Conservation (phyloP, 2,113 vertebrate species). For the Tyto alba region DNA sequence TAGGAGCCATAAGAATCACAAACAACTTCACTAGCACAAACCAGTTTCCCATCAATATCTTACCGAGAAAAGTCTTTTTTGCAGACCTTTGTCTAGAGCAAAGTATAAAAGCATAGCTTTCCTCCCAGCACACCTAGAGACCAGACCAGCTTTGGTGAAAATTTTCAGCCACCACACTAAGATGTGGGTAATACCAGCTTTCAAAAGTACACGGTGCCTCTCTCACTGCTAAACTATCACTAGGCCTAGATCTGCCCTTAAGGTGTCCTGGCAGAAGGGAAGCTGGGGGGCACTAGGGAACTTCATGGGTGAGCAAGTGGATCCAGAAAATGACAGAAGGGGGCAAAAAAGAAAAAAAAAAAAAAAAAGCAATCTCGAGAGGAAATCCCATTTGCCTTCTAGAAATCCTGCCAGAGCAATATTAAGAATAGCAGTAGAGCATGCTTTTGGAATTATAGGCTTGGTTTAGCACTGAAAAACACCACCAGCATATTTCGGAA, state of each 20-base stretch:
- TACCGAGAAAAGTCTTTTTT: neutral
- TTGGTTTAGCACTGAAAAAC: neutral
- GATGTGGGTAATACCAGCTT: neutral
- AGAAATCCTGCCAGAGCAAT: neutral
- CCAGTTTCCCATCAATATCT: neutral
- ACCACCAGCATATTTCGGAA: neutral
- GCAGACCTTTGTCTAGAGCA: neutral
- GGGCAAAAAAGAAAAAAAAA: neutral
- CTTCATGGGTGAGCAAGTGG: neutral
- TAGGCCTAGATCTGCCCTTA: neutral
- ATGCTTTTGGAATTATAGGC: neutral
- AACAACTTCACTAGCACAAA: neutral
- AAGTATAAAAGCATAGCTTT: neutral
- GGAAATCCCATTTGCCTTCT: neutral
- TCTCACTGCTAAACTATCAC: neutral
- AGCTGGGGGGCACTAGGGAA: accelerated
- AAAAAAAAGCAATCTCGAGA: accelerated
- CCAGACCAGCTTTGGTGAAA: neutral
- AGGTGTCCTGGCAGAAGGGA: neutral
- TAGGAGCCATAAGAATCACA: neutral
- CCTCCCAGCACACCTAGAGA: neutral
- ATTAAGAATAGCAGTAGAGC: neutral
- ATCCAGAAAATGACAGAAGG: neutral
- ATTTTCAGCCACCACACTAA: neutral
- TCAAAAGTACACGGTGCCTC: neutral